A percentile compares a stretch with the other conserved stretches of the same genome.
Conservation (phyloP, 2,888 invertebrate species). For the Tachystola acroxantha region DNA sequence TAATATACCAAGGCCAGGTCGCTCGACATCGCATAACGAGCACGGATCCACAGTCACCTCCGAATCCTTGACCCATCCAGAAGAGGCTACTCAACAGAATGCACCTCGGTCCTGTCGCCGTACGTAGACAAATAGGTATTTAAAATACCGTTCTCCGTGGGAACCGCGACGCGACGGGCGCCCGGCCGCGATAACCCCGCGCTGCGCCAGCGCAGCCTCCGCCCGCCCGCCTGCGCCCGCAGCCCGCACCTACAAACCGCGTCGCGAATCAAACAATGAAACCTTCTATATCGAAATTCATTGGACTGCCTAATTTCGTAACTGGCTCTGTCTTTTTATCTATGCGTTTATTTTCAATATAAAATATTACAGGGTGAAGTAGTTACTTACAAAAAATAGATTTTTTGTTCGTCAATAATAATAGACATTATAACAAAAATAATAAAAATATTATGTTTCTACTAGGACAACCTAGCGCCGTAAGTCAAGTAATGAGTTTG, state of each 20-base stretch:
- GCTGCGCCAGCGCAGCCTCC: slow-evolving; percentile 36
- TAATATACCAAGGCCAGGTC: slow-evolving; percentile 67
- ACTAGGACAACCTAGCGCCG: too few relatives aligned
- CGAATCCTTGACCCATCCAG: slow-evolving; percentile 76
- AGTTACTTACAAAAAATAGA: too few relatives aligned
- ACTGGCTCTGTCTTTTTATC: slow-evolving; percentile 60
- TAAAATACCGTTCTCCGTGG: slow-evolving; percentile 74
- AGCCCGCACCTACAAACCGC: slow-evolving; percentile 21
- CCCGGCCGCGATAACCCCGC: slow-evolving; percentile 55
- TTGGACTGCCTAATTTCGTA: slow-evolving; percentile 70
- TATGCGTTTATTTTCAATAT: slow-evolving; percentile 62
- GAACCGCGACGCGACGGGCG: slow-evolving; percentile 70
- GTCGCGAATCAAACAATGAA: slow-evolving; percentile 67
- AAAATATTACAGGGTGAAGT: too few relatives aligned
- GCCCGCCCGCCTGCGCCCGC: slow-evolving; percentile 23
- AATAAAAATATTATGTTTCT: too few relatives aligned
- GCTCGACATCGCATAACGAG: slow-evolving; percentile 41
- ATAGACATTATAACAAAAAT: too few relatives aligned
- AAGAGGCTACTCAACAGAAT: slow-evolving; percentile 72
- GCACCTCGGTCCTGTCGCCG: slow-evolving; percentile 65
- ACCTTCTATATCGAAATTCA: slow-evolving; percentile 57
- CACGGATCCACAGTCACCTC: slow-evolving; percentile 68
- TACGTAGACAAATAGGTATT: slow-evolving; percentile 72
- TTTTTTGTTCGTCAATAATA: slow-evolving; percentile 5
- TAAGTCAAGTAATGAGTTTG: too few relatives aligned